phyloP scores from a whole-genome alignment of 2,113 vertebrate genomes.

The Entomyzon cyanotis region DNA sequence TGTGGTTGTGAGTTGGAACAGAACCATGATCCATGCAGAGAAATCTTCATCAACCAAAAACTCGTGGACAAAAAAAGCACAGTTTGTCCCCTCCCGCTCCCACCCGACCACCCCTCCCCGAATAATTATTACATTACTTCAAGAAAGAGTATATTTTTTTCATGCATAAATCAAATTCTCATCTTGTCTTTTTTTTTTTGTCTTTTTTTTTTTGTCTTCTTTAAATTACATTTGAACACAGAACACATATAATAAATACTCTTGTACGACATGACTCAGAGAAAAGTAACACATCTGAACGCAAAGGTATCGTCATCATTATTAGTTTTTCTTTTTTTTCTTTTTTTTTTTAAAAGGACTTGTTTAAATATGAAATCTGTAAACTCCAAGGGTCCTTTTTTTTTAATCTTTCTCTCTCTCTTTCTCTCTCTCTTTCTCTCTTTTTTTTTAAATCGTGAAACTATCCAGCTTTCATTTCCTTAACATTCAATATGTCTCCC shows the following conservation, averaged over 20 bases:
- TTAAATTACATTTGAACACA: constrained; percentile 93
- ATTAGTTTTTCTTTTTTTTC: constrained; percentile 36
- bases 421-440: not conserved
- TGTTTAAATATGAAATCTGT: constrained; percentile 75
- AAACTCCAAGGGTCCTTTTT: constrained; percentile 74
- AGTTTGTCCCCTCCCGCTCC: constrained; percentile 44
- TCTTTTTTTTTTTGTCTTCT: constrained; percentile 79
- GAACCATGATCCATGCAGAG: constrained; percentile 61
- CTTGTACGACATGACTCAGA: constrained; percentile 75
- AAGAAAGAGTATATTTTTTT: constrained; percentile 75
- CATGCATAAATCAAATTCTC: constrained; percentile 79
- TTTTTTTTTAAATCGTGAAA: constrained; percentile 28
- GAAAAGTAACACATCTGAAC: constrained; percentile 72
- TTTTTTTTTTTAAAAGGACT: constrained; percentile 68
- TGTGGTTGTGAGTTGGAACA: not conserved
- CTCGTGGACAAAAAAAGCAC: constrained; percentile 49
- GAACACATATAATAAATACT: constrained; percentile 91
- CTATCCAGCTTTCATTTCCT: constrained; percentile 63
- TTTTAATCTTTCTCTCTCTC: constrained; percentile 32
- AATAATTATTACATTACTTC: constrained; percentile 70
- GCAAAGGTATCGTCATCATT: constrained; percentile 55
- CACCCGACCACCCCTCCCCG: constrained; percentile 63
- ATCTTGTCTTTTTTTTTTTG: constrained; percentile 46
- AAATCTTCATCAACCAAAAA: constrained; percentile 55
- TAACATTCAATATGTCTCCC: constrained; percentile 95